Evolutionary conservation across 2,113 vertebrate genomes (phyloP).

Genomic region (Misgurnus anguillicaudatus): DNA sequence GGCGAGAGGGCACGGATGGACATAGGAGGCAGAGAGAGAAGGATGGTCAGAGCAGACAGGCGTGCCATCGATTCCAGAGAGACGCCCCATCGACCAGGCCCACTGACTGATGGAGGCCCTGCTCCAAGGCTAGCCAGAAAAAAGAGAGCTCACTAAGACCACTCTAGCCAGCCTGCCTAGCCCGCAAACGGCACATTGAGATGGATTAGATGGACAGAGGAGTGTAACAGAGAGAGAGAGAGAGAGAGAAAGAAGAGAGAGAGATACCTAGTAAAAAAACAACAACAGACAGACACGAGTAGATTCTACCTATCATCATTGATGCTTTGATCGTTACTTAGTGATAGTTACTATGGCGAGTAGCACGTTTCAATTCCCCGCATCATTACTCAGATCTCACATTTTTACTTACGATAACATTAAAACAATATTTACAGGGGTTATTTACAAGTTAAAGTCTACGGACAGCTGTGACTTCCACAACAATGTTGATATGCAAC

Average conservation of each 20-base stretch:
- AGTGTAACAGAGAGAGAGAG: constrained; percentile 2
- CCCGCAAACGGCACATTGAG: constrained; percentile 79
- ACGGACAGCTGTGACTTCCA: constrained; percentile 19
- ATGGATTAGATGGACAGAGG: constrained; percentile 72
- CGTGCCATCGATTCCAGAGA: constrained; percentile 84
- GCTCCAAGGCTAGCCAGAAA: constrained; percentile 75
- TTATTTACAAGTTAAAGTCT: constrained; percentile 10
- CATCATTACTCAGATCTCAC: neutral
- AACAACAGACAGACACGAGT: constrained; percentile 52
- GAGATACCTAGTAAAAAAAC: neutral
- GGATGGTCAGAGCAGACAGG: constrained; percentile 66
- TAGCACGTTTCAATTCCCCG: constrained; percentile 6
- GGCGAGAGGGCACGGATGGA: constrained; percentile 50
- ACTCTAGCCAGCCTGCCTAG: constrained; percentile 75
- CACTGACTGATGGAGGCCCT: constrained; percentile 82
- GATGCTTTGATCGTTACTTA: constrained; percentile 19
- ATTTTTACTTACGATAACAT: constrained; percentile 16
- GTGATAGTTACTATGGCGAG: constrained; percentile 50
- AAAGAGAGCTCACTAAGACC: constrained; percentile 76
- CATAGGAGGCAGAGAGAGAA: constrained; percentile 33
- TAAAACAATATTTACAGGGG: constrained; percentile 1
- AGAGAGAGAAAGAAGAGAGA: too few species aligned
- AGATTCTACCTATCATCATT: constrained; percentile 43
- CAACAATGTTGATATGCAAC: neutral
- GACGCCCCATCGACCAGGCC: constrained; percentile 85